A percentile compares a stretch with the other conserved stretches of the same genome.
These are phyloP conservation scores for Plodia interpunctella DNA, from an alignment of 1,140 invertebrate species.

Conservation along the genomic window DNA sequence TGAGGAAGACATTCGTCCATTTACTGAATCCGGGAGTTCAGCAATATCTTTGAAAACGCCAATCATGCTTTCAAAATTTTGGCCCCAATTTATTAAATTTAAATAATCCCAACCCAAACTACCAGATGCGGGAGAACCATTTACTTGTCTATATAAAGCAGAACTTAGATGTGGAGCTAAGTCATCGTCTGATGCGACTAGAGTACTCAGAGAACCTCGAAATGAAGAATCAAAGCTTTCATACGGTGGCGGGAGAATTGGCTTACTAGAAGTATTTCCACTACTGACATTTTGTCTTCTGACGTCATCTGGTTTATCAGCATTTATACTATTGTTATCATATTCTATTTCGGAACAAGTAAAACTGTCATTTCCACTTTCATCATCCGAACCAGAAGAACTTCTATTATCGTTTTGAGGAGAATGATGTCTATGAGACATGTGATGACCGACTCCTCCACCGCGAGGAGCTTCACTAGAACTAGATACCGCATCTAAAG, in stretches of 20 bases:
- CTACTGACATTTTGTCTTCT: constrained; percentile 79
- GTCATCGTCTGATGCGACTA: constrained; percentile 95
- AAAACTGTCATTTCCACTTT: constrained; percentile 97
- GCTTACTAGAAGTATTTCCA: constrained; percentile 79
- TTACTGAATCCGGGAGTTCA: constrained; percentile 90
- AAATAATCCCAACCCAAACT: constrained; percentile 94
- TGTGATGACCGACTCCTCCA: constrained; percentile 80
- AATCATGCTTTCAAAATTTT: constrained; percentile 95
- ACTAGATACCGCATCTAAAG: constrained; percentile 93
- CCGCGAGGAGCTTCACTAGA: constrained; percentile 89
- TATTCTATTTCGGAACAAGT: constrained; percentile 99
- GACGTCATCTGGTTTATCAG: constrained; percentile 85
- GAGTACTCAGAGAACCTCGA: constrained; percentile 92
- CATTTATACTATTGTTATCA: constrained; percentile 90
- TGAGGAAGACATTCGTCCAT: constrained; percentile 80
- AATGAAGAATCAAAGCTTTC: constrained; percentile 96
- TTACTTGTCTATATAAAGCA: constrained; percentile 84
- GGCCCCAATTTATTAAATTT: constrained; percentile 95
- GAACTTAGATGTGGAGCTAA: constrained; percentile 84
- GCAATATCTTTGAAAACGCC: constrained; percentile 98
- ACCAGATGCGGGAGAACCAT: constrained; percentile 84
- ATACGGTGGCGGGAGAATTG: constrained; percentile 85
- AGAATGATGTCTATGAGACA: constrained; percentile 81
- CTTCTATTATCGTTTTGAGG: constrained; percentile 85
- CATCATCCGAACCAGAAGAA: constrained; percentile 91